These are phyloP conservation scores for Drosophila miranda DNA, from an alignment of 1,140 invertebrate species.

Conservation along the genomic window DNA sequence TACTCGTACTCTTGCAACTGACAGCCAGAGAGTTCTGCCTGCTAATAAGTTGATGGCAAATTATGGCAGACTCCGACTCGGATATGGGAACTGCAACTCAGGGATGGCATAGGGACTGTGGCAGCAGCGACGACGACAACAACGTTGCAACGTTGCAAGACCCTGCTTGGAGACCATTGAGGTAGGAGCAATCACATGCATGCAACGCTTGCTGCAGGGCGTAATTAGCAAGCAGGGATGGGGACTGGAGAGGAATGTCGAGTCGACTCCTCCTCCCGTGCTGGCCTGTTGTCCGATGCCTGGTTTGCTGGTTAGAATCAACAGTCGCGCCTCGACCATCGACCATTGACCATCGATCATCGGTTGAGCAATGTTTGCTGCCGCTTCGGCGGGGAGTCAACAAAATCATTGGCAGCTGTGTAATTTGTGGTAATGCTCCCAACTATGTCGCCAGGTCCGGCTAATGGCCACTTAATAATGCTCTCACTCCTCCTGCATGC, in stretches of 20 bases:
- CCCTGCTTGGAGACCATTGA: neutral
- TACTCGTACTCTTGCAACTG: constrained; percentile 54
- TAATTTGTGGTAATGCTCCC: constrained; percentile 51
- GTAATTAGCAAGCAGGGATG: constrained; percentile 66
- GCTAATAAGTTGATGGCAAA: constrained; percentile 71
- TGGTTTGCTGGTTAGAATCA: constrained; percentile 60
- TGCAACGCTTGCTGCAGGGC: constrained; percentile 72
- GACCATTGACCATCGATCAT: too few species aligned
- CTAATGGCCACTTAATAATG: constrained; percentile 79
- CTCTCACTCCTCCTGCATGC: constrained; percentile 15
- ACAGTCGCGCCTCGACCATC: constrained; percentile 60
- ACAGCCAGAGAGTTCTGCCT: constrained; percentile 28
- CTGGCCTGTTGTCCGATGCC: constrained; percentile 12
- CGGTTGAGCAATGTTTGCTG: constrained; percentile 65
- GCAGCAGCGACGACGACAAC: too few species aligned
- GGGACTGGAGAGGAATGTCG: neutral
- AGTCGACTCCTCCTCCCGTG: neutral
- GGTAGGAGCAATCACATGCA: constrained; percentile 71
- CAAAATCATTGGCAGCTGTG: constrained; percentile 48
- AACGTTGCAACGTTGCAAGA: constrained; percentile 2
- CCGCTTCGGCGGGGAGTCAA: constrained; percentile 8
- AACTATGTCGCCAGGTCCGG: constrained; percentile 38
- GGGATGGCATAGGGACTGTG: constrained; percentile 3
- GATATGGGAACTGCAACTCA: neutral
- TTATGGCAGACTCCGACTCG: constrained; percentile 52